Evolutionary conservation across 2,888 invertebrate genomes (phyloP).

Genomic region (Pherbina coryleti): DNA sequence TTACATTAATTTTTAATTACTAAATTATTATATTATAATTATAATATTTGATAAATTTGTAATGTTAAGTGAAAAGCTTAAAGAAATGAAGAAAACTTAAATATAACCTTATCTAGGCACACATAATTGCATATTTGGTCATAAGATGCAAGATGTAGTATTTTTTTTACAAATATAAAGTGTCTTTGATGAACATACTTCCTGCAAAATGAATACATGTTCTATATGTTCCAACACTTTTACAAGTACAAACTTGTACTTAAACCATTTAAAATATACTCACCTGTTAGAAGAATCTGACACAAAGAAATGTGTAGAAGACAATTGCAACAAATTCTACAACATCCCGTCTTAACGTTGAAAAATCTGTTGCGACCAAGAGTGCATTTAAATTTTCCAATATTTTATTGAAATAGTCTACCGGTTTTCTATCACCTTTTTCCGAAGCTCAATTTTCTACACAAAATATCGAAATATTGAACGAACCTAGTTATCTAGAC

Average conservation of each 20-base stretch:
- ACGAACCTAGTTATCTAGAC: no score
- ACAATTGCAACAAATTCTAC: no score
- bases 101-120: neutral
- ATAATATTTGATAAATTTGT: no score
- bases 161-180: no score
- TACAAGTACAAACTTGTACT: neutral
- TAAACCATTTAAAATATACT: neutral
- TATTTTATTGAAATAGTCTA: neutral
- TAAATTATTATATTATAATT: neutral
- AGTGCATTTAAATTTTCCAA: neutral
- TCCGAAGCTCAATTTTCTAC: no score
- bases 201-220: neutral
- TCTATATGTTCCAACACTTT: neutral
- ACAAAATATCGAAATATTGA: no score
- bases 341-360: no score
- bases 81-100: neutral
- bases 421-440: no score
- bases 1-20: neutral
- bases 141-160: no score
- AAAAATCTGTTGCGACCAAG: neutral
- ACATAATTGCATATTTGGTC: no score
- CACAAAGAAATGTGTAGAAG: no score
- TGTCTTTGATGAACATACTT: neutral
- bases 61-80: neutral
- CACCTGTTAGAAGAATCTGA: neutral